Percentiles rank a stretch among this genome's conserved stretches.
Evolutionary conservation across 2,113 vertebrate species (phyloP).

Genomic region (Channa argus): DNA sequence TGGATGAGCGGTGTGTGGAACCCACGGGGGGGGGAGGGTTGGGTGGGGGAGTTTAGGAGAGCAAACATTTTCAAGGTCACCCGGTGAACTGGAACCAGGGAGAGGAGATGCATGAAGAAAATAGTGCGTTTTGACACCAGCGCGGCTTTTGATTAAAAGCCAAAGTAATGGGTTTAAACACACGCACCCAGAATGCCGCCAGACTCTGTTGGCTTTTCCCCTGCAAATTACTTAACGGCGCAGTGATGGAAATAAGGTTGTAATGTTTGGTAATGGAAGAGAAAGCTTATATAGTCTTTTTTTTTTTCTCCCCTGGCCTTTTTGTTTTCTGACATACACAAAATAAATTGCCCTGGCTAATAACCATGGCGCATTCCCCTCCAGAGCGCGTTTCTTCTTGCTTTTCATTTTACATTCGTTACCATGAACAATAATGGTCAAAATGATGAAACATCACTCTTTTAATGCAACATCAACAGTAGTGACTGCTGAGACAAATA

Average conservation of each 20-base stretch:
- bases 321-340: slow-evolving; percentile 81
- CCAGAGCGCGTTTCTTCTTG: slow-evolving; percentile 39
- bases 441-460: slow-evolving; percentile 74
- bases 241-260: slow-evolving; percentile 88
- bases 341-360: slow-evolving; percentile 80
- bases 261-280: slow-evolving; percentile 86
- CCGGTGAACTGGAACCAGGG: slow-evolving; percentile 93
- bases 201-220: slow-evolving; percentile 89
- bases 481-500: slow-evolving; percentile 62
- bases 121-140: slow-evolving; percentile 95
- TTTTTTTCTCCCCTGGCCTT: slow-evolving; percentile 66
- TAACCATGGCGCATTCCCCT: slow-evolving; percentile 61
- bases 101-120: slow-evolving; percentile 93
- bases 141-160: slow-evolving; percentile 97
- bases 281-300: slow-evolving; percentile 66
- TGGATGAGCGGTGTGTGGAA: slow-evolving; percentile 20
- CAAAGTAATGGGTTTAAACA: slow-evolving; percentile 99
- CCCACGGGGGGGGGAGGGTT: background rate
- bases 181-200: slow-evolving; percentile 92
- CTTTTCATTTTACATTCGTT: slow-evolving; percentile 58
- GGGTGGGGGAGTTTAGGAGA: slow-evolving; percentile 88
- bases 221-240: slow-evolving; percentile 91
- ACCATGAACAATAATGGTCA: slow-evolving; percentile 65
- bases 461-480: slow-evolving; percentile 67
- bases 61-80: slow-evolving; percentile 99